Conservation (phyloP, 2,797 vertebrate species). For the Acanthurus tractus region DNA sequence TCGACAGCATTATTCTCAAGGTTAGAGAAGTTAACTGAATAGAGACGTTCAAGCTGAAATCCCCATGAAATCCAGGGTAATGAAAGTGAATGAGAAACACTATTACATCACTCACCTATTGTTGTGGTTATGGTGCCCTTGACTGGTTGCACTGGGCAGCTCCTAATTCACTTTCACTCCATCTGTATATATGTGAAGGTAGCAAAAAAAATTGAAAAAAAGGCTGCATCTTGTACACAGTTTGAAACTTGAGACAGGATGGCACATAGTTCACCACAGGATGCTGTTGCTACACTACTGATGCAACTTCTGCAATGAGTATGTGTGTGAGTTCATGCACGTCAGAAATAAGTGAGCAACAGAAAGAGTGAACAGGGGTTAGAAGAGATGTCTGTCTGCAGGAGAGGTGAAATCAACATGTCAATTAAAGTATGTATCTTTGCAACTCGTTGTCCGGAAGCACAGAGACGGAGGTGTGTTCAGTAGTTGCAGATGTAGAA, state of each 20-base stretch:
- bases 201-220: constrained; percentile 12
- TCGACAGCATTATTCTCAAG: background rate
- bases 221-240: background rate
- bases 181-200: background rate
- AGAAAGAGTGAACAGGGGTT: background rate
- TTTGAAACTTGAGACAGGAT: constrained; percentile 50
- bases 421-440: background rate
- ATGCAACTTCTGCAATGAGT: constrained; percentile 53
- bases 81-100: background rate
- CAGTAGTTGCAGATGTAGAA: constrained; percentile 40
- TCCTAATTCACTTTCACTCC: background rate
- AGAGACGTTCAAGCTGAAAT: background rate
- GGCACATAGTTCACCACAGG: constrained; percentile 39
- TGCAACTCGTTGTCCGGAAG: constrained; percentile 13
- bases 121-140: background rate
- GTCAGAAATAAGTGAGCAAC: constrained; percentile 1
- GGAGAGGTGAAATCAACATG: background rate
- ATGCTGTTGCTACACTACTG: constrained; percentile 56
- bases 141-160: background rate
- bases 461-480: constrained; percentile 24
- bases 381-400: background rate
- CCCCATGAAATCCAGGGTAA: constrained; percentile 10
- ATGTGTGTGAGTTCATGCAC: background rate
- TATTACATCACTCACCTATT: background rate
- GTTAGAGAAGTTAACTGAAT: background rate